A percentile compares a stretch with the other conserved stretches of the same genome.
Evolutionary conservation across 2,797 vertebrate genomes (phyloP).

Genomic region (Ammospiza maritima): DNA sequence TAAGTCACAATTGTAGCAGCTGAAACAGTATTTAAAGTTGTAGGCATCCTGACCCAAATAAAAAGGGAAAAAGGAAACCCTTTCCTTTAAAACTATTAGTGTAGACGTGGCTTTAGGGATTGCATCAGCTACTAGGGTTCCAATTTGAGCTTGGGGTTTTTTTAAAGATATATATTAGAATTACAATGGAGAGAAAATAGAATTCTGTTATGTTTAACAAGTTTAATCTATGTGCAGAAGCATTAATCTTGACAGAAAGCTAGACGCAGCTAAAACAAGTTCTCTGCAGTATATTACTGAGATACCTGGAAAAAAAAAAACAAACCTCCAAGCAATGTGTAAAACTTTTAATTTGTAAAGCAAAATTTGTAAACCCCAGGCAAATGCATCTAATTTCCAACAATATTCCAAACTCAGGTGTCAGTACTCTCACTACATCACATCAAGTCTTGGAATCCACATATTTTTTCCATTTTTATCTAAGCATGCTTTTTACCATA

Average conservation of each 20-base stretch:
- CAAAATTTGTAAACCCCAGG: neutral
- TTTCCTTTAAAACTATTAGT: constrained; percentile 35
- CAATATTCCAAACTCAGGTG: neutral
- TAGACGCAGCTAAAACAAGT: neutral
- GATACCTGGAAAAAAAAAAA: rapidly evolving
- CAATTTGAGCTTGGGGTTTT: neutral
- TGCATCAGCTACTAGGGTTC: constrained; percentile 52
- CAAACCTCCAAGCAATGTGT: neutral
- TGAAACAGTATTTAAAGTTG: constrained; percentile 68
- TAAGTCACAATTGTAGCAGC: constrained; percentile 53
- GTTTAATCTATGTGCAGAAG: neutral
- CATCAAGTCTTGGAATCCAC: neutral
- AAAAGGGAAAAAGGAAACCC: constrained; percentile 39
- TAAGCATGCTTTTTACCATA: neutral
- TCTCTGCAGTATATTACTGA: neutral
- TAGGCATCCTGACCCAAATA: constrained; percentile 49
- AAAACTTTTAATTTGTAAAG: neutral
- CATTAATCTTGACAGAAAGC: neutral
- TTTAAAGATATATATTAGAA: neutral
- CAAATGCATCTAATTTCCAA: neutral
- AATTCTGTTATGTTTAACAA: neutral
- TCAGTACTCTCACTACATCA: neutral
- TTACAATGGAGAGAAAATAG: neutral
- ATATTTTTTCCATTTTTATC: neutral
- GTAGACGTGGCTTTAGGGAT: constrained; percentile 50